Evolutionary conservation across 2,113 vertebrate species (phyloP), one percentile per base, ranked within the genome.

Genomic region (Monopterus albus): DNA sequence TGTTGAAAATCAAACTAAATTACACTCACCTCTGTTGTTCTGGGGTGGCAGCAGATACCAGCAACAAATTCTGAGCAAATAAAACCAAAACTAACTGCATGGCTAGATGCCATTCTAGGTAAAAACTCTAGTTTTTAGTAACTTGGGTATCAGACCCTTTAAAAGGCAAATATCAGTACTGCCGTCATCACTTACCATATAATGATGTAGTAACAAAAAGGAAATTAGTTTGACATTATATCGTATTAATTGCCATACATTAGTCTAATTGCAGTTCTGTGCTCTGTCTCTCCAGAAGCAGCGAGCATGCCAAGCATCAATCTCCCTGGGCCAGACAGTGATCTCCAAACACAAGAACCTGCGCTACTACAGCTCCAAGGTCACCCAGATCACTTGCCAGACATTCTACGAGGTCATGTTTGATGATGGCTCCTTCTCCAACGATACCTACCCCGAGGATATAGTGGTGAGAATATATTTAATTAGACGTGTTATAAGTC

Each of bases 401-500:
- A 92, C 91, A 66, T 99, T 98, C 91, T 99, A 97, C 62, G 96
- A 98, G 92, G 92, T 99, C 71, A 88, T 96, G 93, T 98, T 99
- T 79, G 98, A 98, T 55, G 98, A 98, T 46, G 96, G 96, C 63
- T 98, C 98, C 46, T 96, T 96, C 89, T 98, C 96, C 90, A 94
- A 94, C 67, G 97, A 98, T 79, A 98, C 96, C 8, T 98, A 95
- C 87, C 97, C 98, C 3, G 98, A 99, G 91, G 97, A 99, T 82
- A 98, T 98, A 31, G 94, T 98, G 84, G 98, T 99, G 89, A 96
- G 95, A 89, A 29, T 61, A 10, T 75, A 36, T 76, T 82, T 78
- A 64, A 81, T 86, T 79, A 66, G 21, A 59, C 46, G 2, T 42
- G 36, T 56, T 33, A 25, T 17, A 71, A 53, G 57, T 84, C 62